Evolutionary conservation across 2,797 vertebrate genomes (phyloP).

Genomic region (Muscicapa striata): DNA sequence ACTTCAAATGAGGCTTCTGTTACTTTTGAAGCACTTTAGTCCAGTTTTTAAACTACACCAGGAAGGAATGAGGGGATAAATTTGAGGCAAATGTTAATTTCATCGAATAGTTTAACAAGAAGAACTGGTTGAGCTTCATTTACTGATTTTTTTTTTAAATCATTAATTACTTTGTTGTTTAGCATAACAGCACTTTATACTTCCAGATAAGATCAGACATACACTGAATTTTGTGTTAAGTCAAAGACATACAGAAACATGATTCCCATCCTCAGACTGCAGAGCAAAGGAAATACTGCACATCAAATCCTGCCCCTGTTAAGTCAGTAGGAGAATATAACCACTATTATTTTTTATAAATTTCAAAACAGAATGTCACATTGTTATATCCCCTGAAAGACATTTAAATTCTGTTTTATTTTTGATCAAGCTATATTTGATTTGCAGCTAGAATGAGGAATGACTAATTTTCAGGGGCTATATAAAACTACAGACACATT

Average conservation of each 20-base stretch:
- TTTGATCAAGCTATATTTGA: neutral
- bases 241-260: neutral
- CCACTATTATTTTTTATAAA: neutral
- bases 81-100: neutral
- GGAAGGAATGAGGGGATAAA: neutral
- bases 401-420: neutral
- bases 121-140: slow-evolving; percentile 46
- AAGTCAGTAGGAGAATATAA: neutral
- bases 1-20: neutral
- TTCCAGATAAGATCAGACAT: slow-evolving; percentile 48
- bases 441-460: neutral
- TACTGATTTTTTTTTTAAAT: slow-evolving; percentile 5
- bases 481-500: neutral
- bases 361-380: neutral
- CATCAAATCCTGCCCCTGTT: neutral
- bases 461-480: neutral
- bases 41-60: neutral
- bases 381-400: neutral
- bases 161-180: slow-evolving; percentile 30
- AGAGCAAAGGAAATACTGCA: neutral
- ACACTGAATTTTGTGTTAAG: neutral
- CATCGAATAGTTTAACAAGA: neutral
- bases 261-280: neutral
- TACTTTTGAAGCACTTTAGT: neutral
- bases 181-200: slow-evolving; percentile 17